Conservation (phyloP, 2,797 vertebrate species). For the Hemitrygon akajei region DNA sequence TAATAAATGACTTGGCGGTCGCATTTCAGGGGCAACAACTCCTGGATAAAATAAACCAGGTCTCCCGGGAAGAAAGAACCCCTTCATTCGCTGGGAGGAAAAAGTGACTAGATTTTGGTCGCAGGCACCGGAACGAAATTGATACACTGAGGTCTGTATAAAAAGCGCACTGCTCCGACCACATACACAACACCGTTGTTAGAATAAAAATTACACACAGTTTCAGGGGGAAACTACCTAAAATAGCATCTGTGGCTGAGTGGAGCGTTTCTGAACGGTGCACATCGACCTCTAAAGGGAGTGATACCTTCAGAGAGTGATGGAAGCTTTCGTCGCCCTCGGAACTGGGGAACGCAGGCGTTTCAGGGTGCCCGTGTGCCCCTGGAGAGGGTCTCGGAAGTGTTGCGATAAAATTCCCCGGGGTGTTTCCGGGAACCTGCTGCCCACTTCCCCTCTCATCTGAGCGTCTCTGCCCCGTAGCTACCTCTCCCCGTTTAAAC, state of each 20-base stretch:
- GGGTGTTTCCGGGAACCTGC: neutral
- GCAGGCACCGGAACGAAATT: neutral
- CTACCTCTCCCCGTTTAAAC: neutral
- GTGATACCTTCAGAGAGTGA: no score
- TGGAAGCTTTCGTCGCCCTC: no score
- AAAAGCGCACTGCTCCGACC: neutral
- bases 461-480: neutral
- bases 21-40: neutral
- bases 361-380: no score
- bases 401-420: no score
- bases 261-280: neutral
- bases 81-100: neutral
- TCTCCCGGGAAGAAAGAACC: neutral
- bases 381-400: no score
- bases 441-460: neutral
- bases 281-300: no score
- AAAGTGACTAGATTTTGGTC: neutral
- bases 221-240: neutral
- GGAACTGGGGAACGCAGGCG: no score
- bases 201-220: neutral
- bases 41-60: neutral
- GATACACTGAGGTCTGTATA: neutral
- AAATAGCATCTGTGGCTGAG: neutral
- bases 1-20: neutral
- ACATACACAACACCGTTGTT: neutral